Evolutionary conservation across 1,140 invertebrate genomes (phyloP), one percentile per base, ranked within the genome.

Genomic region (Bombyx mandarina): DNA sequence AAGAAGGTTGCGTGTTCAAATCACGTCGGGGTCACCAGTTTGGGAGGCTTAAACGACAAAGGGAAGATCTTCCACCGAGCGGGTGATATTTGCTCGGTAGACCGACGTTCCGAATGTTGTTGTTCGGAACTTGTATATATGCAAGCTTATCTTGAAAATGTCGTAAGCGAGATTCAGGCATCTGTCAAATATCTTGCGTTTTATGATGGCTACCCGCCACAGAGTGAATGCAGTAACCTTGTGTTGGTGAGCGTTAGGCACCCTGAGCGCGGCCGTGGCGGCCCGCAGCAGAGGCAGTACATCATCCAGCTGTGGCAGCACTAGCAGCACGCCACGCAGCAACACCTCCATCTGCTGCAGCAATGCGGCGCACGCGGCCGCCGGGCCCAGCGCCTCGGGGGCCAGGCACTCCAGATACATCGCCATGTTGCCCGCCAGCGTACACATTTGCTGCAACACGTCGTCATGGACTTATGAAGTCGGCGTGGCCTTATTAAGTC

Each of bases 401-500:
- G 96, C 94, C 45, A 99, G 89, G 86, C 95, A 97, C 71, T 98
- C 96, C 75, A 99, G 90, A 86, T 99, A 99, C 72, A 92, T 94
- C 2, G 97, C 94, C 68, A 99, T 92, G 87, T 99, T 99, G 65
- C 71, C 71, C 48, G 75, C 74, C 58, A 84, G 73, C 35, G 71
- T 63, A 8, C 69, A 66, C 43, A 84, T 77, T 82, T 82, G 79
- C 81, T 84, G 66, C n/a, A 43, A 46, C 2, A n/a, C 22, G 22
- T 4, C 18, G 4, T 10, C n/a, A 45, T 10, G 9, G 12, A 18
- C 12, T 18, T 18, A 18, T 18, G 12, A 18, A 18, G 12, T 18
- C 12, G 12, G 12, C 12, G 12, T 18, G 12, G 12, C 12, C 12
- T 18, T 18, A 18, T 18, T 18, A 18, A 18, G 12, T 18, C 12